phyloP scores from a whole-genome alignment of 53 echinoderm and acorn worm genomes.

The Astropecten irregularis region DNA sequence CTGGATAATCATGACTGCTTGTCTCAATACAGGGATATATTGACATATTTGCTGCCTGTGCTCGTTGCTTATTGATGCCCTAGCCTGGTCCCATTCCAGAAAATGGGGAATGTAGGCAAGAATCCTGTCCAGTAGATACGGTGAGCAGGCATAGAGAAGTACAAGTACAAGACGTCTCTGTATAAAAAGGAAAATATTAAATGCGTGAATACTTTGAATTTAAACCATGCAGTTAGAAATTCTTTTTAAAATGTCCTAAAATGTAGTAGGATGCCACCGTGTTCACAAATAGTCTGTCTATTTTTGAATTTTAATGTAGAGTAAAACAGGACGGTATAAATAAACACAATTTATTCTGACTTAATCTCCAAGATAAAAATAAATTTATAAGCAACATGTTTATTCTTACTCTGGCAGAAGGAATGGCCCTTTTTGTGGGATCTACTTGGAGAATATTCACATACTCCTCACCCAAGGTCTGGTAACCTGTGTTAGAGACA shows the following conservation, averaged over 20 bases:
- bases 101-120: constrained; percentile 45
- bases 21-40: constrained; percentile 69
- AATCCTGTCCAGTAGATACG: constrained; percentile 82
- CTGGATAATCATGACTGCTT: constrained; percentile 65
- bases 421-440: constrained; percentile 66
- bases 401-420: constrained; percentile 62
- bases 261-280: not conserved
- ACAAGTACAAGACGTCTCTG: constrained; percentile 74
- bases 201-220: too few relatives aligned
- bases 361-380: too few relatives aligned
- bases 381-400: too few relatives aligned
- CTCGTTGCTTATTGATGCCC: constrained; percentile 39
- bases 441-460: constrained; percentile 91
- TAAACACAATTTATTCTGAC: too few relatives aligned
- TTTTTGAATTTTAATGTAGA: too few relatives aligned
- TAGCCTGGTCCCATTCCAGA: constrained; percentile 25
- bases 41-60: constrained; percentile 55
- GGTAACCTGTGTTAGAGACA: constrained; percentile 66
- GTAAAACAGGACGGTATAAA: too few relatives aligned
- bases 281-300: too few relatives aligned
- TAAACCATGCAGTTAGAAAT: too few relatives aligned
- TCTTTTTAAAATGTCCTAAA: not conserved
- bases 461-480: constrained; percentile 96
- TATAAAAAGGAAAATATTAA: not conserved
- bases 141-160: constrained; percentile 74